Conservation (phyloP, 1,140 invertebrate species). For the Tetragonula clypearis region DNA sequence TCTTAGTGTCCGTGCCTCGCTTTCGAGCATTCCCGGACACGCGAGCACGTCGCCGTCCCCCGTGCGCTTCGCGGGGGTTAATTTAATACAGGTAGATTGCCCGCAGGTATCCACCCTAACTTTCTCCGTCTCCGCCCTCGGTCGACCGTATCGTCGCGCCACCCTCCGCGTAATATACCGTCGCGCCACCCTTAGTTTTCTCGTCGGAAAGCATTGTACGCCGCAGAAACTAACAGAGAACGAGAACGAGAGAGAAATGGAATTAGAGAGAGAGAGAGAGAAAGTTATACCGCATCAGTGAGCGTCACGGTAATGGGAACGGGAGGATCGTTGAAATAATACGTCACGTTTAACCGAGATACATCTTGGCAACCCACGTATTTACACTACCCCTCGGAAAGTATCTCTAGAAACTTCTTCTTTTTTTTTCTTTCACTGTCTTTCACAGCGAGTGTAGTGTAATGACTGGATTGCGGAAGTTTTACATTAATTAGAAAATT, state of each 20-base stretch:
- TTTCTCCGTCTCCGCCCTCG: constrained; percentile 56
- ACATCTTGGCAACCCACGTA: constrained; percentile 58
- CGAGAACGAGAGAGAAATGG: constrained; percentile 50
- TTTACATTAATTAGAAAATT: too few species aligned
- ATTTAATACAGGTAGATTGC: constrained; percentile 78
- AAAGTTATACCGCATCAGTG: constrained; percentile 40
- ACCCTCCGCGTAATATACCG: constrained; percentile 67
- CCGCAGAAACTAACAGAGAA: constrained; percentile 20
- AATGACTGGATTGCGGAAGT: not conserved
- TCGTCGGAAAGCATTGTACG: constrained; percentile 2
- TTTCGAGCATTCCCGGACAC: constrained; percentile 57
- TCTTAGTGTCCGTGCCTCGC: constrained; percentile 49
- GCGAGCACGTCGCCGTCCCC: constrained; percentile 25
- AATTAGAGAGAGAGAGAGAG: too few species aligned
- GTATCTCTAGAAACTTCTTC: not conserved
- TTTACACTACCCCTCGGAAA: not conserved
- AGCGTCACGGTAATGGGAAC: constrained; percentile 66
- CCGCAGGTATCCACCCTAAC: constrained; percentile 73
- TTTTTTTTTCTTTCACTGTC: not conserved
- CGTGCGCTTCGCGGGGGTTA: constrained; percentile 66
- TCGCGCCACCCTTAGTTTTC: constrained; percentile 50
- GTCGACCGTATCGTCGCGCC: constrained; percentile 49
- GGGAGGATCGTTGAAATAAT: constrained; percentile 69
- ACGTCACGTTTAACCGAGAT: constrained; percentile 64
- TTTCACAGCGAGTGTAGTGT: not conserved